phyloP scores from a whole-genome alignment of 1,140 invertebrate genomes.

The Anastrepha obliqua region DNA sequence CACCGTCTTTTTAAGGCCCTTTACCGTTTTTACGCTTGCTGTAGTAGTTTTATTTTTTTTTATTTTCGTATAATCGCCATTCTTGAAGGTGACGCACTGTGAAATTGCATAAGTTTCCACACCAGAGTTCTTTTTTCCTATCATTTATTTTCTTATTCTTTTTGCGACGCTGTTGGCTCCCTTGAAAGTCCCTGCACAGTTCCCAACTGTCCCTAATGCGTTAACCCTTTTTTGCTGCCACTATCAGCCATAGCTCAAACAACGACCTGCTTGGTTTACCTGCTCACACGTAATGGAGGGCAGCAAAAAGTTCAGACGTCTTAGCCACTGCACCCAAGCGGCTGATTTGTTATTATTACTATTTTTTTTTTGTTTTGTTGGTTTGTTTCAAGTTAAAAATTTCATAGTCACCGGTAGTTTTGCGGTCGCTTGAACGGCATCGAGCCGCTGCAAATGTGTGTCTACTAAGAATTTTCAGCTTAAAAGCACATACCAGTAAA shows the following conservation, averaged over 20 bases:
- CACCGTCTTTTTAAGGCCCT: neutral
- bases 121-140: neutral
- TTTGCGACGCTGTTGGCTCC: neutral
- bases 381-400: neutral
- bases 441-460: neutral
- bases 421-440: neutral
- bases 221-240: slow-evolving; percentile 26
- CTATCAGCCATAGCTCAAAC: neutral
- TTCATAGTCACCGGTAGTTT: slow-evolving; percentile 16
- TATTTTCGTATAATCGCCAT: neutral
- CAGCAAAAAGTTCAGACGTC: slow-evolving; percentile 20
- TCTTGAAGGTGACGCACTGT: slow-evolving; percentile 52
- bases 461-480: neutral
- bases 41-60: neutral
- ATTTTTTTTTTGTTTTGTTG: neutral
- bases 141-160: slow-evolving; percentile 40
- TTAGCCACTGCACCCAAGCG: slow-evolving; percentile 29
- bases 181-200: slow-evolving; percentile 28
- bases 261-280: neutral
- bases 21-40: neutral
- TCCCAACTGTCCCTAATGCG: slow-evolving; percentile 42
- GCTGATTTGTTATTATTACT: slow-evolving; percentile 3
- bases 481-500: neutral
- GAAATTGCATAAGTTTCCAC: slow-evolving; percentile 36
- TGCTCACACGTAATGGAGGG: slow-evolving; percentile 23